Base-by-base conservation (phyloP, 2,113 vertebrate species). In the Aptenodytes patagonicus region DNA sequence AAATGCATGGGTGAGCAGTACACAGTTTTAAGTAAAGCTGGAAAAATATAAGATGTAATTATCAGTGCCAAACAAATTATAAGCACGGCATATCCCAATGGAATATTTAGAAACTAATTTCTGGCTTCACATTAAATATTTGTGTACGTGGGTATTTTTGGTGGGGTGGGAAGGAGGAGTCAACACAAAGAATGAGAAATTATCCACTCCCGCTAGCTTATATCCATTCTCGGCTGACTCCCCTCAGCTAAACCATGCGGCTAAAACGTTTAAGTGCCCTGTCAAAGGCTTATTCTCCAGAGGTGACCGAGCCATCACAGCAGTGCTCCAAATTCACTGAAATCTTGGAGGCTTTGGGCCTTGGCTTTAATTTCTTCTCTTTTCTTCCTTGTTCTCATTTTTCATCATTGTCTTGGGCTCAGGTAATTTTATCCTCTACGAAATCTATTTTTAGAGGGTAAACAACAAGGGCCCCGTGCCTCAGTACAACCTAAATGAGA, bases 51-150 rank as follows among this genome's bases (percentile, higher is more conserved):
- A 98, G 82, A 98, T 97, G 97, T 97, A 98, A 98, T 98, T 98
- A 98, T 98, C 97, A 97, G 96, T 81, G 83, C 98, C 98, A 98
- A 98, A 98, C 98, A 98, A 98, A 98, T 98, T 98, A 97, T 89
- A 98, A 98, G 92, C 93, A 93, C 7, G 31, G 98, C 94, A 98
- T 97, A 98, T 97, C 97, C 98, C 97, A 96, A 47, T 12, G 90
- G 98, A 98, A 98, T 98, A 98, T 98, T 98, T 98, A 98, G 97
- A 97, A 98, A 97, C 97, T 98, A 97, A 95, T 97, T 96, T 97
- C 97, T 98, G 87, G 96, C 86, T 97, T 97, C 95, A 94, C 51
- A 68, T 97, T 98, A 97, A 98, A 98, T 97, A 98, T 98, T 98
- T 98, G 96, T 96, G 80, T 78, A 94, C 7, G 69, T 82, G 92